Evolutionary conservation across 2,113 vertebrate species (phyloP), one percentile per base, ranked within the genome.

Genomic region (Labrus mixtus): DNA sequence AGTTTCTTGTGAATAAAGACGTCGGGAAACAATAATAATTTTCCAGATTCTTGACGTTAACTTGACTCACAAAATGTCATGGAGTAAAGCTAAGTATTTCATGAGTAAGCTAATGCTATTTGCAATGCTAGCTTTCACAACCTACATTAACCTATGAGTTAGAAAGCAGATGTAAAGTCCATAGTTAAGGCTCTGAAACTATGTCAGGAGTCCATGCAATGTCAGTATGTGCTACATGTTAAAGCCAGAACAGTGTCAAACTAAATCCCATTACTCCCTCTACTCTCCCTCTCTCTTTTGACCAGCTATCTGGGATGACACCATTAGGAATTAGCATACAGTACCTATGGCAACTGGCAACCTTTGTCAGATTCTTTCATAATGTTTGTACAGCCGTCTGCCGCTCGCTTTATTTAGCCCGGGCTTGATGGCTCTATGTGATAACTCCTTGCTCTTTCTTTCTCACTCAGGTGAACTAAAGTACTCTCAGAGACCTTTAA

Each of bases 291-390:
- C 22, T 50, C 73, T 64, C 75, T 66, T 62, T 78, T 63, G 76
- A 74, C 48, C 79, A 78, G 75, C 66, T 63, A 48, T 68, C 48
- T 79, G 70, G 83, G 83, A 86, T 92, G 88, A 93, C 86, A 90
- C 87, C 90, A 93, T 92, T 93, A 90, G 78, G 77, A 93, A 95
- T 94, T 95, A 94, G 91, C 93, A 95, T 95, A 93, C 87, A 90
- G 93, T 94, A 93, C 92, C 94, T 95, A 95, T 95, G 94, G 94
- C 94, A 95, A 95, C 94, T 83, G 33, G 76, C 92, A 94, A 94
- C 93, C 94, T 94, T 92, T 94, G 92, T 93, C 86, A 90, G 87
- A 85, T 84, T 91, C 88, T 93, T 91, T 94, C 91, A 91, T 92
- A 91, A 94, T 95, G 91, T 95, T 95, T 94, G 89, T 90, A 87